phyloP scores from a whole-genome alignment of 2,888 invertebrate genomes.

The Tribolium freemani region DNA sequence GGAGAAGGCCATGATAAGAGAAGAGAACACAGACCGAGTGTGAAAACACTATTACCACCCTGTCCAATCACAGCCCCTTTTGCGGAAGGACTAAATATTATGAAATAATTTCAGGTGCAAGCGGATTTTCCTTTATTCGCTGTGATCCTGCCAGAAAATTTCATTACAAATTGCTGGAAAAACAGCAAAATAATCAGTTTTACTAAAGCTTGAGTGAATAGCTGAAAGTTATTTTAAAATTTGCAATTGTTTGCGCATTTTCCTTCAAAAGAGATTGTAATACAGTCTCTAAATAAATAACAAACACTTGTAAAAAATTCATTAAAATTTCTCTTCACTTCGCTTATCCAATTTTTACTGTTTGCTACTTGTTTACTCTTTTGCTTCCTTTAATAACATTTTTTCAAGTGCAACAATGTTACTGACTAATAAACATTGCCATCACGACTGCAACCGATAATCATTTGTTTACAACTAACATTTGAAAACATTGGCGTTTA shows the following conservation, averaged over 20 bases:
- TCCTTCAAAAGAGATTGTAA: neutral
- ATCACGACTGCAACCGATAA: neutral
- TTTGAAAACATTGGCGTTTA: neutral
- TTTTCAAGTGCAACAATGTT: too few species aligned
- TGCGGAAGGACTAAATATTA: constrained; percentile 19
- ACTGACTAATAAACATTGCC: too few species aligned
- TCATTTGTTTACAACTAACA: neutral
- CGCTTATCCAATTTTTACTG: too few species aligned
- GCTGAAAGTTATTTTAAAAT: constrained; percentile 5
- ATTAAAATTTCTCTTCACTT: too few species aligned
- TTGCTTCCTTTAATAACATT: too few species aligned
- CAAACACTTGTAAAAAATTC: too few species aligned
- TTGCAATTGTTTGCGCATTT: neutral
- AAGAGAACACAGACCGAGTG: constrained; percentile 48
- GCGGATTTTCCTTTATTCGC: neutral
- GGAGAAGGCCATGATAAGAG: constrained; percentile 54
- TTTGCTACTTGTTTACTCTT: too few species aligned
- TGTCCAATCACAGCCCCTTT: constrained; percentile 41
- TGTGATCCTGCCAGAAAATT: neutral
- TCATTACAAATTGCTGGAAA: constrained; percentile 1
- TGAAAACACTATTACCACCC: constrained; percentile 47
- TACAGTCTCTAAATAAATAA: neutral
- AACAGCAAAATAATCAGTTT: constrained; percentile 7
- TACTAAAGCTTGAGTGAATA: neutral
- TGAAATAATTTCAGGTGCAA: constrained; percentile 30